phyloP scores from a whole-genome alignment of 2,113 vertebrate species.

The Zosterops borbonicus region DNA sequence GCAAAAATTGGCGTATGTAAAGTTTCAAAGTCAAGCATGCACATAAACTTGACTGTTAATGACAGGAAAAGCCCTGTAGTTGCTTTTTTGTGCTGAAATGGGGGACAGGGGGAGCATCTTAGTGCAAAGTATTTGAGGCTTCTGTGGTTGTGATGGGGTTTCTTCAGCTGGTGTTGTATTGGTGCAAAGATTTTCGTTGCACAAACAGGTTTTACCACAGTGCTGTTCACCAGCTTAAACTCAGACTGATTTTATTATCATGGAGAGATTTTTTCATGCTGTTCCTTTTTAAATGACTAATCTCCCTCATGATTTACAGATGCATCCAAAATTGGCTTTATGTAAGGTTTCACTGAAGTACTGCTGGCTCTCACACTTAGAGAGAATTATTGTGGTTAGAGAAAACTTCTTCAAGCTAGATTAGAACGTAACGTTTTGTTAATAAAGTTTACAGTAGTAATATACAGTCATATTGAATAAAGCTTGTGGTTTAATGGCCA shows the following conservation, averaged over 20 bases:
- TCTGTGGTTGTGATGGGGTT: neutral
- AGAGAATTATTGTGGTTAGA: neutral
- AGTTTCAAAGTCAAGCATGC: neutral
- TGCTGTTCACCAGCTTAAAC: neutral
- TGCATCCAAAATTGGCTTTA: neutral
- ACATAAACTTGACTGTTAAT: slow-evolving; percentile 25
- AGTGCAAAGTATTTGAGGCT: neutral
- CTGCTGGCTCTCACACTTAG: neutral
- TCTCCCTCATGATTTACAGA: neutral
- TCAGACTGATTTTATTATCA: neutral
- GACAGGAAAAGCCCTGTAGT: neutral
- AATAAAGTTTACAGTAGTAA: neutral
- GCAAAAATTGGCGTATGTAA: neutral
- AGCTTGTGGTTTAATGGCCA: neutral
- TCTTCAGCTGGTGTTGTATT: neutral
- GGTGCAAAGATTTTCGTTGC: neutral
- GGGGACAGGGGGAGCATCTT: neutral
- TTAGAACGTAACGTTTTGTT: neutral
- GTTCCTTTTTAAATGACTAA: neutral
- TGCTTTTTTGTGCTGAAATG: neutral
- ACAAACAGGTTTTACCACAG: neutral
- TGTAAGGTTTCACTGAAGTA: neutral
- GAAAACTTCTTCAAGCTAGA: neutral
- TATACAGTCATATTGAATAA: neutral
- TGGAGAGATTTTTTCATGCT: neutral